These are phyloP conservation scores for Echinops telfairi DNA, from an alignment of 2,113 vertebrate genomes.

Conservation along the genomic window DNA sequence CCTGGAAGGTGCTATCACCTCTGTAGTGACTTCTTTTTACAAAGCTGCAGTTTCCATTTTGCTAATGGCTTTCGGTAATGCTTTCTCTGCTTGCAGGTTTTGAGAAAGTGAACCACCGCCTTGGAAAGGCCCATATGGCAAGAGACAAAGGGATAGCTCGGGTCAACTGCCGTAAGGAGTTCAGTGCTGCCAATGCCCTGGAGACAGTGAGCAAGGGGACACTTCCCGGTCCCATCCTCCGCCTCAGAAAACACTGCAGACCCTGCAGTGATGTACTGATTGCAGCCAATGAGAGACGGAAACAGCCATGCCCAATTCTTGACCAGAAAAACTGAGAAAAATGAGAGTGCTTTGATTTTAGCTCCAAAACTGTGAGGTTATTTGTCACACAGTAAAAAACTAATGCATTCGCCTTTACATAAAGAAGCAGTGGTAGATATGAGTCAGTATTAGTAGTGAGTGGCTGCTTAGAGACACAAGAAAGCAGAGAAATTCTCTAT, in stretches of 20 bases:
- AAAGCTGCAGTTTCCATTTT: background rate
- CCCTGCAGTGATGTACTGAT: no score
- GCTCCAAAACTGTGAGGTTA: background rate
- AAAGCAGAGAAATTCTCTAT: no score
- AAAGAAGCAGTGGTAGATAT: background rate
- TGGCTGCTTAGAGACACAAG: background rate
- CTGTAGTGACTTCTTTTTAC: background rate
- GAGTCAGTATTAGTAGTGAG: background rate
- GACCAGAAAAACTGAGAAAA: background rate
- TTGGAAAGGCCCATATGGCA: background rate
- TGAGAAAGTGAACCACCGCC: background rate
- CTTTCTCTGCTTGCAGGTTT: background rate
- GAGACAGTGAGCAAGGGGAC: no score
- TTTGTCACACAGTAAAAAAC: slow-evolving; percentile 3
- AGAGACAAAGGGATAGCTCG: background rate
- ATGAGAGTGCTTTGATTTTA: background rate
- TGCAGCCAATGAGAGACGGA: no score
- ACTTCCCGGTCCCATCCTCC: background rate
- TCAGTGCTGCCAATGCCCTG: background rate
- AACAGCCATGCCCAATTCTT: background rate
- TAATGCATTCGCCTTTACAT: background rate
- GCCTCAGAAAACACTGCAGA: background rate
- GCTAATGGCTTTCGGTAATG: background rate
- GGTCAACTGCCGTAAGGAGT: background rate
- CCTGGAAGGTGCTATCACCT: background rate